Evolutionary conservation across 1,140 invertebrate species (phyloP), one percentile per base, ranked within the genome.

Genomic region (Caenorhabditis remanei): DNA sequence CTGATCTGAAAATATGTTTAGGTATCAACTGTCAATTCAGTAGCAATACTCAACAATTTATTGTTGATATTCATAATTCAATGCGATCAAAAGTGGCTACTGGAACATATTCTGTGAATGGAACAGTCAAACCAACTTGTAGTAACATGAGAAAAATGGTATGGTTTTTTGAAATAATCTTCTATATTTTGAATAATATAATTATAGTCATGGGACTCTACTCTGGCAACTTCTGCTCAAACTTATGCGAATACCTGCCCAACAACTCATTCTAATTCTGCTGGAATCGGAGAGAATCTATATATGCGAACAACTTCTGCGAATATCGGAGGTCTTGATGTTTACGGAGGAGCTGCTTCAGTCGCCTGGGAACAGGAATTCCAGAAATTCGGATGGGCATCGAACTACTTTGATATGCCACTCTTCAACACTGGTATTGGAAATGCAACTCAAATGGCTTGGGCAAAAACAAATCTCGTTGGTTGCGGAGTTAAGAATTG

Each of bases 401-500:
- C 55, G 9, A 84, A 61, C 83, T 61, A 84, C 13, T 61, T 84
- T 5, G 43, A 43, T 63, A 56, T 43, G 53, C 8, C 16, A 6
- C 83, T 84, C 21, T 84, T 84, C 32, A 58, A 63, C 19, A 61
- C 83, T 21, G 83, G 83, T 41, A 24, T 84, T 19, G 83, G 83
- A 56, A 58, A 84, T 41, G 83, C 53, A 5, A 84, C 83, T 58
- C 83, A 84, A 63, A 63, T 84, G 85, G 85, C 67, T 40, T 86
- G 85, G 85, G 58, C 63, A 2, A 86, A 75, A 19, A 75, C 63
- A 11, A 75, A 41, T 41, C 58, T 65, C 14, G 48, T 86, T 32
- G 85, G 85, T 0, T 86, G 85, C 79, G 85, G 85, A 40, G 67
- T 86, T 6, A 85, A 85, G 21, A 58, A 85, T 19, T 85, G 84